These are phyloP conservation scores for Anarrhichthys ocellatus DNA, from an alignment of 2,113 vertebrate species.

Conservation along the genomic window DNA sequence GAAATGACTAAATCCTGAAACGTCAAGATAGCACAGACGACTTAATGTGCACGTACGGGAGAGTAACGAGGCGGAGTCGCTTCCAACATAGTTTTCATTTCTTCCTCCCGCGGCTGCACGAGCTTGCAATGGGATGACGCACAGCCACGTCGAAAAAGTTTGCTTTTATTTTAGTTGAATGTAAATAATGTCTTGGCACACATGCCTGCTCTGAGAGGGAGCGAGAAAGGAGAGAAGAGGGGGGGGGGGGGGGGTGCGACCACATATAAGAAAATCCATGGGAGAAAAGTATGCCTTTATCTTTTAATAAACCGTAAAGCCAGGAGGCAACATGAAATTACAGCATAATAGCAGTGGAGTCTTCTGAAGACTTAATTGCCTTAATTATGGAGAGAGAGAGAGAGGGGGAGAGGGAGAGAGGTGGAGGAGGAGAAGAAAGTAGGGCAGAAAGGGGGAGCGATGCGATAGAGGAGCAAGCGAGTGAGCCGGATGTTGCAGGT, in stretches of 20 bases:
- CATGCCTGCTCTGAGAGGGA: conserved; percentile 42
- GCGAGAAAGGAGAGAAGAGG: conserved; percentile 24
- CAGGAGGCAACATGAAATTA: conserved; percentile 87
- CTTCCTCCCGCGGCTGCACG: background rate
- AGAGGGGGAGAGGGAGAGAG: background rate
- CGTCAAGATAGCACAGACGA: background rate
- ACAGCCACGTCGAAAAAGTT: conserved; percentile 41
- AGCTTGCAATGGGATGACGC: conserved; percentile 35
- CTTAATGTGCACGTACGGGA: background rate
- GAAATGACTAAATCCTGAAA: conserved; percentile 32
- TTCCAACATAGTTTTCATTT: background rate
- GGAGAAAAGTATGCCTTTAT: conserved; percentile 85
- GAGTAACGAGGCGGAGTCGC: background rate
- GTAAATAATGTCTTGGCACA: conserved; percentile 75
- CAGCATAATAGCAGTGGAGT: conserved; percentile 81
- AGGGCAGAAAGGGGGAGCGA: conserved; percentile 1
- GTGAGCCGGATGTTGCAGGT: conserved; percentile 53
- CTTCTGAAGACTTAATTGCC: conserved; percentile 86
- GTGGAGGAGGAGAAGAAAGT: conserved; percentile 12
- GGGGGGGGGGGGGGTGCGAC: conserved; percentile 56
- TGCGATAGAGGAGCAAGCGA: conserved; percentile 12
- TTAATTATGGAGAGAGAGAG: conserved; percentile 82
- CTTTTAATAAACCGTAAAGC: conserved; percentile 86
- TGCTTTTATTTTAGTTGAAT: conserved; percentile 72
- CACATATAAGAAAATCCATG: conserved; percentile 82